Evolutionary conservation across 2,888 invertebrate species (phyloP).

Genomic region (Drosophila fungiperda): DNA sequence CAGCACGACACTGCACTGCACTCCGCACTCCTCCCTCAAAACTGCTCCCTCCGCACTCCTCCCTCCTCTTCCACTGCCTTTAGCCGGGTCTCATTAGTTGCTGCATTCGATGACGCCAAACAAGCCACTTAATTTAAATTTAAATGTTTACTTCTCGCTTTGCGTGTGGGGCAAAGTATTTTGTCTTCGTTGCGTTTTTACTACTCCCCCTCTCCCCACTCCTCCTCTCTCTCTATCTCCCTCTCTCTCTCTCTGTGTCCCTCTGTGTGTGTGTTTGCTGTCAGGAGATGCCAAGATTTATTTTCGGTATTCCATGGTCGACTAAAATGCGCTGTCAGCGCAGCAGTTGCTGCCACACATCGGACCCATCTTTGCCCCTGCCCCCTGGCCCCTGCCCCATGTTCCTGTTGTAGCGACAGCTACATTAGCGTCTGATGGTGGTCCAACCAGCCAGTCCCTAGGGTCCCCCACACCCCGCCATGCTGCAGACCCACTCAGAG

Average conservation of each 20-base stretch:
- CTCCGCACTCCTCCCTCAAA: neutral
- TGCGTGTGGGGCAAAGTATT: conserved; percentile 79
- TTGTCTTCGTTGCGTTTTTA: conserved; percentile 49
- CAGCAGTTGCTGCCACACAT: conserved; percentile 75
- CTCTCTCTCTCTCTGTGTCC: neutral
- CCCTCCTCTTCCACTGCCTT: conserved; percentile 4
- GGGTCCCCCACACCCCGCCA: neutral
- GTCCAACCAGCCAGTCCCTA: conserved; percentile 36
- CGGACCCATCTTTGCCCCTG: conserved; percentile 29
- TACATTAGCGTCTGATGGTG: conserved; percentile 71
- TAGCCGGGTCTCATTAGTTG: conserved; percentile 71
- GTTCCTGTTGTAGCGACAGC: conserved; percentile 44
- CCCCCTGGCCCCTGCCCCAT: neutral
- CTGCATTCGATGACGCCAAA: conserved; percentile 76
- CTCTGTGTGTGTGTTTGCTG: conserved; percentile 30
- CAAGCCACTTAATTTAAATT: conserved; percentile 81
- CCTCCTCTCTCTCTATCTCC: conserved; percentile 1
- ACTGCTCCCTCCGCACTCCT: conserved; percentile 2
- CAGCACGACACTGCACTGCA: neutral
- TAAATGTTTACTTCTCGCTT: conserved; percentile 79
- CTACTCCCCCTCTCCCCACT: neutral
- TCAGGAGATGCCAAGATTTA: conserved; percentile 73
- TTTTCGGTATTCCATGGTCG: conserved; percentile 75
- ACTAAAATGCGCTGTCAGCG: conserved; percentile 77
- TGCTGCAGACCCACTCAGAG: conserved; percentile 46